Percentiles rank a stretch among this genome's conserved stretches.
Conservation (phyloP, 37 sponge, comb jelly and placozoan species). For the Trichoplax adhaerens region DNA sequence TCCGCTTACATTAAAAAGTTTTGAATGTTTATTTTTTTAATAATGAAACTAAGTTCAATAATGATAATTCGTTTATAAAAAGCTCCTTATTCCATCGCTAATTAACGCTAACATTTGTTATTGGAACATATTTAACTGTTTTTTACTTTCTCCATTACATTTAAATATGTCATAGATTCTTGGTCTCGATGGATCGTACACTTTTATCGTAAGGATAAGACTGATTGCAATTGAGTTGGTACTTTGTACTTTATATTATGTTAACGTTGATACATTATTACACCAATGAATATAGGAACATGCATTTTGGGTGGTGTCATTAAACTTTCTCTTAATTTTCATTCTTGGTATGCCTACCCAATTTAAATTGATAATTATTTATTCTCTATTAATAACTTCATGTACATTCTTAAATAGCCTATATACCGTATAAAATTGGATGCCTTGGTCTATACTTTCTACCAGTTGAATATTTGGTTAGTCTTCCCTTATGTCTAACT, state of each 20-base stretch:
- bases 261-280: conserved; percentile 6
- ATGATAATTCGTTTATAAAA: too few species aligned
- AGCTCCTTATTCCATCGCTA: too few species aligned
- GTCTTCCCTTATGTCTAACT: background rate
- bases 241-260: background rate
- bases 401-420: conserved; percentile 22
- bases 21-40: too few species aligned
- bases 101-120: too few species aligned
- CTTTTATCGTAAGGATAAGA: conserved; percentile 41
- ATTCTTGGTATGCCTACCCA: conserved; percentile 37
- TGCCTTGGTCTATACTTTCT: conserved; percentile 13
- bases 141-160: background rate
- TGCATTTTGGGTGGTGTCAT: conserved; percentile 64
- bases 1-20: too few species aligned
- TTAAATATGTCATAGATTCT: conserved; percentile 37
- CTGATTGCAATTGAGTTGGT: background rate
- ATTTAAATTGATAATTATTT: background rate
- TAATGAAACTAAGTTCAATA: too few species aligned
- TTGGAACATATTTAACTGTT: too few species aligned
- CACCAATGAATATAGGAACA: conserved; percentile 41
- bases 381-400: background rate
- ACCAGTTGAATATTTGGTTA: conserved; percentile 29
- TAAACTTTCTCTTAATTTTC: conserved; percentile 40
- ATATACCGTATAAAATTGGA: conserved; percentile 45
- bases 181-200: conserved; percentile 72